Base-by-base conservation (phyloP, 2,888 invertebrate genomes). In the Schizotus pectinicornis region DNA sequence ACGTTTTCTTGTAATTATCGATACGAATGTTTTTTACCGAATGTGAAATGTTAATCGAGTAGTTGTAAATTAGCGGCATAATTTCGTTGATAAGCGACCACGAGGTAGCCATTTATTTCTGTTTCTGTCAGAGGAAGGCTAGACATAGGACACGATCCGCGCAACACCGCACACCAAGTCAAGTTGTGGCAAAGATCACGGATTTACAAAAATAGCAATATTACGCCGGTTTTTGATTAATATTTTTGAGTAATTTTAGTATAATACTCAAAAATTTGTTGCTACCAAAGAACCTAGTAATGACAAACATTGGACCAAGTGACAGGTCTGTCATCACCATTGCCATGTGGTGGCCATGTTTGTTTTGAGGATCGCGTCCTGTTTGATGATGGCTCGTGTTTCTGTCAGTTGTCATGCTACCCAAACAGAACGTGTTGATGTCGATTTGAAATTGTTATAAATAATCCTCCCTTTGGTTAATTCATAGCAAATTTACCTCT, bases 41-140 rank as follows among this genome's bases (percentile, higher is more conserved):
- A 38, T 33, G 34, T 51, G 54, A 41, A 49, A 52, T 51, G 43
- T 38, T 50, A 57, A 48, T 59, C 43, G 35, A 39, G 31, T 53
- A 37, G 33, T 52, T 61, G 46, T 48, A 47, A 43, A 45, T 61
- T 41, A 57, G 63, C 63, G 63, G 63, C 56, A 49, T 65, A 41
- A 47, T 53, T 56, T 60, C 43, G 12, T 6, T 51, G 7, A 36
- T 13, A 42, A 38, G 56, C 54, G 56, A 68, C 70, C 72, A 72
- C 72, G 72, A 71, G 71, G 72, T 70, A 63, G 70, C 71, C 71
- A 70, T 70, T n/a, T n/a, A n/a, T n/a, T n/a, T n/a, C n/a, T n/a
- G n/a, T n/a, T 70, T 56, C 64, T 69, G 71, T 69, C 72, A 71
- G 12, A 38, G 1, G 11, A 22, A 7, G 33, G 45, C 35, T 59